phyloP scores from a whole-genome alignment of 2,888 invertebrate species.

The Apotomis capreana region DNA sequence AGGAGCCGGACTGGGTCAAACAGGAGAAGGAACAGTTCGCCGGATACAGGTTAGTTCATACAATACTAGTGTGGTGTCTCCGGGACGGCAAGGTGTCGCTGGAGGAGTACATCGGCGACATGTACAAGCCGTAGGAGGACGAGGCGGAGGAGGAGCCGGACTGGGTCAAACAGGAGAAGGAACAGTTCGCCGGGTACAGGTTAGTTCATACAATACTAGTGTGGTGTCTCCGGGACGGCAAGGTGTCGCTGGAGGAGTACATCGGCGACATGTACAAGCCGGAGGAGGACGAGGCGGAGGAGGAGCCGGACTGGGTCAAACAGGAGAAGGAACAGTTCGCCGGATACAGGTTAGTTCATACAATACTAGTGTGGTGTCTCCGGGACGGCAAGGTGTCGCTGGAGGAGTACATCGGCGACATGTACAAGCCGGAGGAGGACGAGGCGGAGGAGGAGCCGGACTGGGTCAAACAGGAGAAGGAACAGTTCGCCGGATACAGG shows the following conservation, averaged over 20 bases:
- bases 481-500: conserved; percentile 93
- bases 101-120: conserved; percentile 97
- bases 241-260: conserved; percentile 95
- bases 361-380: neutral
- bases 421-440: conserved; percentile 90
- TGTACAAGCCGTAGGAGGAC: conserved; percentile 90
- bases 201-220: conserved; percentile 45
- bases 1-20: conserved; percentile 98
- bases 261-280: conserved; percentile 97
- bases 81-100: conserved; percentile 95
- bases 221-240: conserved; percentile 86
- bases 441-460: conserved; percentile 93
- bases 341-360: conserved; percentile 83
- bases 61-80: neutral
- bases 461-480: conserved; percentile 97
- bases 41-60: conserved; percentile 87
- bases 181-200: conserved; percentile 93
- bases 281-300: conserved; percentile 86
- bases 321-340: conserved; percentile 96
- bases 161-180: conserved; percentile 97
- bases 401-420: conserved; percentile 97
- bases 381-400: conserved; percentile 95
- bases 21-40: conserved; percentile 96
- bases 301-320: conserved; percentile 98
- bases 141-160: conserved; percentile 93